These are phyloP conservation scores for Tursiops truncatus DNA, from an alignment of 2,113 vertebrate genomes.

Conservation along the genomic window DNA sequence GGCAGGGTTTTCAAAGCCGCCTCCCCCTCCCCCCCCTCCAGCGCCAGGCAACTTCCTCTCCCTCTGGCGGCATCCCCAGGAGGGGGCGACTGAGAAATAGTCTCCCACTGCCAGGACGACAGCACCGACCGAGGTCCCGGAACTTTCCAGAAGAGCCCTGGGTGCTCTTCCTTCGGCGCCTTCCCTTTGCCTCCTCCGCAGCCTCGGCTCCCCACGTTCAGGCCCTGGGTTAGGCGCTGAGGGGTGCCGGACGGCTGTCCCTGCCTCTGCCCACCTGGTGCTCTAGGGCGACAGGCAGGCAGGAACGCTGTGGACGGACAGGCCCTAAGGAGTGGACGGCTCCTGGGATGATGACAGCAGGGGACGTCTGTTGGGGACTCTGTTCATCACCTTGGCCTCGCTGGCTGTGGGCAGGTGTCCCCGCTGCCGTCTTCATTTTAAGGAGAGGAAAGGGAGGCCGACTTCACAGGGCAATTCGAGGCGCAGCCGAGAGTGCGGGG, in stretches of 20 bases:
- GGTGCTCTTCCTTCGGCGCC: neutral
- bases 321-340: neutral
- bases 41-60: neutral
- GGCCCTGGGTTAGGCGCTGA: neutral
- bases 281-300: neutral
- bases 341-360: neutral
- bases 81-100: neutral
- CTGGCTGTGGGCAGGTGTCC: no score
- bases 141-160: neutral
- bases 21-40: neutral
- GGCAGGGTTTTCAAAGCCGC: conserved; percentile 81
- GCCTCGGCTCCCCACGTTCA: neutral
- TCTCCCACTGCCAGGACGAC: neutral
- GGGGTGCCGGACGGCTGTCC: neutral
- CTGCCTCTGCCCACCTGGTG: neutral
- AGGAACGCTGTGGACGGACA: neutral
- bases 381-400: fast-evolving
- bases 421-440: no score
- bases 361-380: neutral
- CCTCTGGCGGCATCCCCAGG: neutral
- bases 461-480: neutral
- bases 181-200: neutral
- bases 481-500: no score
- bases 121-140: neutral
- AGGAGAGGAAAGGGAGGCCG: neutral